Evolutionary conservation across 92 coral and sea anemone genomes (phyloP).

Genomic region (Porites cylindrica): DNA sequence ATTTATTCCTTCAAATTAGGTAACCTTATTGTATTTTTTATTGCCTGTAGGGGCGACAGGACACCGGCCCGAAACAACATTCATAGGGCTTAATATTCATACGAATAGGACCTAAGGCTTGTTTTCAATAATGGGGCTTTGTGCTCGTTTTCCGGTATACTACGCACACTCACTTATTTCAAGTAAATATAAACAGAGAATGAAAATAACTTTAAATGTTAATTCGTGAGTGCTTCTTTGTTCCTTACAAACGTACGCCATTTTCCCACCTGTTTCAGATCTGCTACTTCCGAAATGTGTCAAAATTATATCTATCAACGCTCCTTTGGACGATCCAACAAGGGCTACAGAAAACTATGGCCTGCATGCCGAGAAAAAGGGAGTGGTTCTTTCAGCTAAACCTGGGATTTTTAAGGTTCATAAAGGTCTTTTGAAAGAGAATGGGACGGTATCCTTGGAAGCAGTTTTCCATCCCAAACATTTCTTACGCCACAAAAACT

Average conservation of each 20-base stretch:
- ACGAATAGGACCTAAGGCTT: too few species aligned
- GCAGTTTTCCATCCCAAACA: slow-evolving; percentile 71
- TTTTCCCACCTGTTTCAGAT: slow-evolving; percentile 34
- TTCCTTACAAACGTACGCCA: background rate
- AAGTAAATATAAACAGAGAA: background rate
- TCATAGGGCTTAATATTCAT: too few species aligned
- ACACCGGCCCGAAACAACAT: background rate
- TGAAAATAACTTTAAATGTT: background rate
- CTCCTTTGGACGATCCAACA: slow-evolving; percentile 61
- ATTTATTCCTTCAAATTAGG: background rate
- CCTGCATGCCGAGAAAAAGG: slow-evolving; percentile 65
- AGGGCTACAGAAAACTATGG: slow-evolving; percentile 67
- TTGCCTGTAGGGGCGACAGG: background rate
- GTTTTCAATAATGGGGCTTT: too few species aligned
- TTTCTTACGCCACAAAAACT: slow-evolving; percentile 86
- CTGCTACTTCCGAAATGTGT: slow-evolving; percentile 67
- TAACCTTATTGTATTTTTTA: slow-evolving; percentile 1
- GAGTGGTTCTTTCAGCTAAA: slow-evolving; percentile 51
- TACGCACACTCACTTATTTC: too few species aligned
- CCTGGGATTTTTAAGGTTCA: slow-evolving; percentile 82
- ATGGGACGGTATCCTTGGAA: slow-evolving; percentile 86
- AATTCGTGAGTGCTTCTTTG: background rate
- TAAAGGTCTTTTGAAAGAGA: slow-evolving; percentile 67
- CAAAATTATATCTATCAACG: slow-evolving; percentile 67
- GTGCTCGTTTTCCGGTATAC: too few species aligned